A percentile compares a stretch with the other conserved stretches of the same genome.
Evolutionary conservation across 2,888 invertebrate genomes (phyloP).

Genomic region (Macropis europaea): DNA sequence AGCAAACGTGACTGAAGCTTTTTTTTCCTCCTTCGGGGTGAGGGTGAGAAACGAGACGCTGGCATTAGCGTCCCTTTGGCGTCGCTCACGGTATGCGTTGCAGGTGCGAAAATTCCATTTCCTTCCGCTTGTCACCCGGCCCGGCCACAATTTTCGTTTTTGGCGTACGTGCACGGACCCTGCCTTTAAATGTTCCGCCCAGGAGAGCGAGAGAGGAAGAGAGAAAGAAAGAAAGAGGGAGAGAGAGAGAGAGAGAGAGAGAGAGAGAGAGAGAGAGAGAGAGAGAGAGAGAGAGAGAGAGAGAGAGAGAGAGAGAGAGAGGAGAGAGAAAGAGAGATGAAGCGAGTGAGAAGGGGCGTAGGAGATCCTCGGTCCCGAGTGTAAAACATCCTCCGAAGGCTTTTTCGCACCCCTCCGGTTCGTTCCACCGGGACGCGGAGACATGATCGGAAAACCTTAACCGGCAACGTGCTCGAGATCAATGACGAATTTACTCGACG

Average conservation of each 20-base stretch:
- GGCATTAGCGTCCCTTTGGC: constrained; percentile 53
- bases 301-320: neutral
- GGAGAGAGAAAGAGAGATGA: neutral
- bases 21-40: constrained; percentile 47
- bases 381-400: constrained; percentile 33
- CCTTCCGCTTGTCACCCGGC: constrained; percentile 64
- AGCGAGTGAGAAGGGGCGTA: too few species aligned
- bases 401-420: neutral
- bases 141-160: constrained; percentile 64
- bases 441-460: constrained; percentile 49
- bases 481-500: constrained; percentile 46
- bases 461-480: constrained; percentile 43
- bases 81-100: constrained; percentile 48
- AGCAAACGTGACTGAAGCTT: constrained; percentile 74
- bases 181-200: constrained; percentile 56
- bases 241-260: neutral
- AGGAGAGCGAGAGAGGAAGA: neutral
- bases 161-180: constrained; percentile 54
- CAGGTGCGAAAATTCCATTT: constrained; percentile 75
- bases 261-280: neutral
- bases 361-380: constrained; percentile 23
- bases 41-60: constrained; percentile 61
- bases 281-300: neutral
- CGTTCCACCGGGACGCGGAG: neutral
- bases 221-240: neutral